phyloP scores from a whole-genome alignment of 2,888 invertebrate genomes.

The Cephonodes hylas region DNA sequence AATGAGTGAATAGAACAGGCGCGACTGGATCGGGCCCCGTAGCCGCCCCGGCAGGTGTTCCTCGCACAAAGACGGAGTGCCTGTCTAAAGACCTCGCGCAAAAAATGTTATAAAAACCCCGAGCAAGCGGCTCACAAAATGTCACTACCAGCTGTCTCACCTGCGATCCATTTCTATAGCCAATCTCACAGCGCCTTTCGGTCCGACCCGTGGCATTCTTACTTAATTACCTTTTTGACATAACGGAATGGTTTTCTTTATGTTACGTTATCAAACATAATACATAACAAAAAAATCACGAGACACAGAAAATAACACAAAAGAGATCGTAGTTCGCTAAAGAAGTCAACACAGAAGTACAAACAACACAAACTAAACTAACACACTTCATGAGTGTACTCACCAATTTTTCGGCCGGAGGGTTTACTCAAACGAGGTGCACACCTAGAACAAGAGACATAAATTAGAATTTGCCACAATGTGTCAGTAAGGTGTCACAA shows the following conservation, averaged over 20 bases:
- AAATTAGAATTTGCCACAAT: background rate
- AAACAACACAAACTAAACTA: conserved; percentile 23
- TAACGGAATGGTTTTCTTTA: conserved; percentile 18
- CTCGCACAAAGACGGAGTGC: conserved; percentile 52
- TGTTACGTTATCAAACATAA: background rate
- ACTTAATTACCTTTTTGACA: conserved; percentile 25
- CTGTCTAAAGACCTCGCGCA: conserved; percentile 47
- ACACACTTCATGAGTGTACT: conserved; percentile 37
- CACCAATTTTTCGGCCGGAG: conserved; percentile 47
- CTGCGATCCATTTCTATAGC: conserved; percentile 45
- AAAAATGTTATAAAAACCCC: conserved; percentile 52
- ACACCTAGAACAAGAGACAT: conserved; percentile 62
- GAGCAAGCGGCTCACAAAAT: conserved; percentile 54
- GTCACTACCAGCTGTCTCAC: conserved; percentile 72
- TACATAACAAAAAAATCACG: background rate
- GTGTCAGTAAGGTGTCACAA: background rate
- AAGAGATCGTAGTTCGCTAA: background rate
- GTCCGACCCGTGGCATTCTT: conserved; percentile 27
- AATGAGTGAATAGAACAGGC: conserved; percentile 44
- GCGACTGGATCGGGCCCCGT: conserved; percentile 38
- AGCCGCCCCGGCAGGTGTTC: conserved; percentile 64
- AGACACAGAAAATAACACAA: background rate
- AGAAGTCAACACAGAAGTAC: conserved; percentile 12
- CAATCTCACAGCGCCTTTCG: conserved; percentile 24
- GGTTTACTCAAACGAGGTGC: conserved; percentile 43